phyloP scores from a whole-genome alignment of 2,113 vertebrate genomes.

The Channa maculata region DNA sequence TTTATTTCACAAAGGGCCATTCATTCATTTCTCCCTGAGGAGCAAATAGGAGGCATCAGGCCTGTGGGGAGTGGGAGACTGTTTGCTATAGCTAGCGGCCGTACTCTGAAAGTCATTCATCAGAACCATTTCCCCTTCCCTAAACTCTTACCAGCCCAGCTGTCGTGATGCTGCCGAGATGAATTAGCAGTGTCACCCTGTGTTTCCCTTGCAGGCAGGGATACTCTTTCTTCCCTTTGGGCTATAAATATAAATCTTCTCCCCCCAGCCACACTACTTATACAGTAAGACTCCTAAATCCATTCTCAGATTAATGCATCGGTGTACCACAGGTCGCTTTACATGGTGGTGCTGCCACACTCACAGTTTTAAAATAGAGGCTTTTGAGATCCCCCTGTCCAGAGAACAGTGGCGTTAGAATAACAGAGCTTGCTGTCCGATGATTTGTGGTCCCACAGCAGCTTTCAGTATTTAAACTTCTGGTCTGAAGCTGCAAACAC shows the following conservation, averaged over 20 bases:
- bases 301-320: constrained; percentile 39
- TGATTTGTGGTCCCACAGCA: background rate
- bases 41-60: constrained; percentile 60
- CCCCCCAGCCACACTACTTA: constrained; percentile 14
- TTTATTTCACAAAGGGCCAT: constrained; percentile 73
- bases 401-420: background rate
- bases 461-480: constrained; percentile 29
- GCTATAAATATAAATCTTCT: constrained; percentile 58
- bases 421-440: background rate
- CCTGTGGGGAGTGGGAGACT: constrained; percentile 51
- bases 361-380: background rate
- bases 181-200: constrained; percentile 67
- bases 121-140: constrained; percentile 62
- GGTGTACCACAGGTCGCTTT: constrained; percentile 8
- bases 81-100: constrained; percentile 64
- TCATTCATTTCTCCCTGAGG: constrained; percentile 63
- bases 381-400: background rate
- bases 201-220: constrained; percentile 40
- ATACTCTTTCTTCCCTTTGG: constrained; percentile 29
- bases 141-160: constrained; percentile 53
- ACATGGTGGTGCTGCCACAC: constrained; percentile 14
- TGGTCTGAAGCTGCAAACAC: constrained; percentile 1
- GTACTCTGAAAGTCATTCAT: constrained; percentile 72
- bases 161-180: constrained; percentile 65
- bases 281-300: constrained; percentile 30